Base-by-base conservation (phyloP, 2,797 vertebrate species). In the Pristis pectinata region DNA sequence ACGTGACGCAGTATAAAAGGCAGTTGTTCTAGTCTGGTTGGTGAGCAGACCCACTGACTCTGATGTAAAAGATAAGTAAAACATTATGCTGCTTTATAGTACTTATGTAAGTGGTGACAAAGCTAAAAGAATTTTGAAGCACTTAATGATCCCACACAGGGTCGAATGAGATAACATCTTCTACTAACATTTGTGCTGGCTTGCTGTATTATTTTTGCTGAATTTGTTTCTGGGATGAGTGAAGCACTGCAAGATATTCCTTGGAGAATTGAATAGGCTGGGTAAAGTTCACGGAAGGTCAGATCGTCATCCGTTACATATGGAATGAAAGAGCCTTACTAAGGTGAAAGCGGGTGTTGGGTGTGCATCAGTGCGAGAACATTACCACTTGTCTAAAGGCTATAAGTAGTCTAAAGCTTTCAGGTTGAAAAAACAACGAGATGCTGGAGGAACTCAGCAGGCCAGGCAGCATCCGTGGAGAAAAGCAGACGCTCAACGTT, bases 1-100 rank as follows among this genome's bases (percentile, higher is more conserved):
- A 93, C 49, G 91, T 19, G 91, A 93, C 64, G 19, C 91, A 93
- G 61, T 72, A 93, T 93, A 41, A 93, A 70, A 93, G 67, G 91
- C 91, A 11, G 91, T 67, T 41, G 91, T 93, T 93, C 64, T 64
- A 49, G 64, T 72, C 91, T 70, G 91, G 6, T 72, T 93, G 91
- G 22, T 72, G 64, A 30, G 37, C 10, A 93, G 67, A 70, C 89
- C 89, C 61, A 41, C 91, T 93, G 61, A 44, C n/a, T 92, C 89
- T 67, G 91, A 70, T 93, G 24, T 30, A 72, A 72, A 27, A 30
- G 91, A 44, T 93, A 93, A 93, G 91, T 72, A 44, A 41, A 87
- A 34, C 91, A 72, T 91, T 30, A 37, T 70, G 61, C 44, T 93
- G 19, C 89, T 93, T 49, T 13, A 44, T 37, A 70, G 67, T 17